Base-by-base conservation (phyloP, 2,113 vertebrate species). In the human region DNA sequence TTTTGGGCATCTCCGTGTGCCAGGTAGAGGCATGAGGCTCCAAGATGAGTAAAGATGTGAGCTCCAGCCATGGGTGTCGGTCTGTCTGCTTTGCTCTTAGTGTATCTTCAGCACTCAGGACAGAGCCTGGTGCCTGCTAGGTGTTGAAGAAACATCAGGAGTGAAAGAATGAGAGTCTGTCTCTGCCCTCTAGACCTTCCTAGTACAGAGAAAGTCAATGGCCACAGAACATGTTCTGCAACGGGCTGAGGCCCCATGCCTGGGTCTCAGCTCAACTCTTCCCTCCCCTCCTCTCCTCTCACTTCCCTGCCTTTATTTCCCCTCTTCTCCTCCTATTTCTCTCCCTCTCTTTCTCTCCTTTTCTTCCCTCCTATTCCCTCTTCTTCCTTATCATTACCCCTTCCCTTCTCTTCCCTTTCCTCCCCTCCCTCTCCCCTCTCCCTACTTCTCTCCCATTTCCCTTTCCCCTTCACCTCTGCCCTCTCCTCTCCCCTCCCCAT, bases 1-100 rank as follows among this genome's bases (percentile, higher is more conserved):
- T 3, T 0, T 0, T 6, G 12, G 35, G 20, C 22, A 2, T 32
- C 5, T 10, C 9, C 3, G 0, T 2, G 38, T 2, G 23, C 48
- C 23, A 6, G 52, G 73, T 12, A 2, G 22, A 6, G 13, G 52
- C 20, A 32, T 8, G 12, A 72, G 22, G 2, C 52, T 87, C 25
- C 3, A 6, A 43, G 55, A 30, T 4, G 27, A 35, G 48, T 3
- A 0, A 72, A 38, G 25, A 61, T 5, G 5, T 13, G 1, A 13
- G 80, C 20, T 18, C 35, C 23, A 32, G 35, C 5, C 5, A 0
- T 11, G 30, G 23, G 43, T 5, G 8, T 12, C 2, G 25, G 4
- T 3, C 89, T 25, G 6, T 50, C 17, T 16, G 5, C 35, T 25
- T 18, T 1, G 12, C 38, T 14, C 13, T 2, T 1, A 9, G 10